Conservation (phyloP, 2,888 invertebrate genomes). For the Polydrusus tereticollis region DNA sequence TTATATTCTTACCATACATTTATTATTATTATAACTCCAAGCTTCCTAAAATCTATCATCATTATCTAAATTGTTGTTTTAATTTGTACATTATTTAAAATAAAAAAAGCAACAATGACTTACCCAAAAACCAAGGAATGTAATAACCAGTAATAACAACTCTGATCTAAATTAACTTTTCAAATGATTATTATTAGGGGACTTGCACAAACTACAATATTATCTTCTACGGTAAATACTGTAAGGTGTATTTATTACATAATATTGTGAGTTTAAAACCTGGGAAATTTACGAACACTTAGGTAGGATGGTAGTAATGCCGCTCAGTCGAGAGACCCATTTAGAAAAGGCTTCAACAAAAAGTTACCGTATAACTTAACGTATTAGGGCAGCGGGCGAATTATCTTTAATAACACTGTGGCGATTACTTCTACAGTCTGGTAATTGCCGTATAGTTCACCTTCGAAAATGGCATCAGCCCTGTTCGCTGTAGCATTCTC, state of each 20-base stretch:
- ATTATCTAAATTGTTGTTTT: conserved; percentile 18
- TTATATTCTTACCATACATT: too few relatives aligned
- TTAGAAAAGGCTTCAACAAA: background rate
- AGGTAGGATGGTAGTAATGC: too few relatives aligned
- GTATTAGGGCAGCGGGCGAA: conserved; percentile 14
- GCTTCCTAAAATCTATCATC: background rate
- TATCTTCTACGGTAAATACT: too few relatives aligned
- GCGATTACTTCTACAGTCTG: conserved; percentile 45
- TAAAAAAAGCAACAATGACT: conserved; percentile 10
- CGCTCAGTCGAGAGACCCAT: too few relatives aligned
- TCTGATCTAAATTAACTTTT: conserved; percentile 19
- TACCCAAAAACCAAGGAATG: conserved; percentile 2
- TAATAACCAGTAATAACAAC: conserved; percentile 10
- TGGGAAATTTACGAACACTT: too few relatives aligned
- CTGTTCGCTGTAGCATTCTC: conserved; percentile 34
- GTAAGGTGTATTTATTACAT: too few relatives aligned
- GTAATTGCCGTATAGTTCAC: conserved; percentile 44
- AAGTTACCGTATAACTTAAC: conserved; percentile 20
- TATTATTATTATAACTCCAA: too few relatives aligned
- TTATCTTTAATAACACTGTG: conserved; percentile 25
- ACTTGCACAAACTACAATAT: background rate
- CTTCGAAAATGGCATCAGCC: conserved; percentile 47
- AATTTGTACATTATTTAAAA: conserved; percentile 6
- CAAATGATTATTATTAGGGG: background rate
- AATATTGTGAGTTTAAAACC: too few relatives aligned